Percentiles rank a stretch among this genome's conserved stretches.
Conservation (phyloP, 2,113 vertebrate species). For the Nematolebias whitei region DNA sequence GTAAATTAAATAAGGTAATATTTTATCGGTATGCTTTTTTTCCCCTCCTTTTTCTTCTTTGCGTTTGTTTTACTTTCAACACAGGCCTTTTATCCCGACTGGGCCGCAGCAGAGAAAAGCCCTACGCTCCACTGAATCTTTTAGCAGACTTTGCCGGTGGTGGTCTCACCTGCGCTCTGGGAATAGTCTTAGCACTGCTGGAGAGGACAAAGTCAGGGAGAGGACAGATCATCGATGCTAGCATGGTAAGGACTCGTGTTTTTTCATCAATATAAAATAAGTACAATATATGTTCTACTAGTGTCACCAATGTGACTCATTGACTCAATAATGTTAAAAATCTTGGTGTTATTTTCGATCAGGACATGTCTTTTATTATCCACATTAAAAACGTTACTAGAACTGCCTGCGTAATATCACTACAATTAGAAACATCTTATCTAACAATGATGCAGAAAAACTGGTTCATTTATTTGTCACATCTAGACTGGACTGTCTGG, state of each 20-base stretch:
- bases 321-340: no score
- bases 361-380: no score
- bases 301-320: neutral
- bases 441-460: no score
- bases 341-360: no score
- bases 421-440: no score
- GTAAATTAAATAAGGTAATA: neutral
- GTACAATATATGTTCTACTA: neutral
- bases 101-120: conserved; percentile 87
- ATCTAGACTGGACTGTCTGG: no score
- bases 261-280: neutral
- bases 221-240: conserved; percentile 92
- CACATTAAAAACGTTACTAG: no score
- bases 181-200: conserved; percentile 87
- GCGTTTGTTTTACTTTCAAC: neutral
- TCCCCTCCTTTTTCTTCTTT: neutral
- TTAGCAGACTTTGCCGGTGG: conserved; percentile 95
- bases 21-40: neutral
- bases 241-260: conserved; percentile 86
- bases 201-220: conserved; percentile 88
- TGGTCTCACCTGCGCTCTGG: conserved; percentile 86
- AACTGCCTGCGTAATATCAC: no score
- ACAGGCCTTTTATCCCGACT: conserved; percentile 90
- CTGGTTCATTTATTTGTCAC: no score
- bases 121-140: conserved; percentile 87